Base-by-base conservation (phyloP, 1,140 invertebrate species). In the Calliphora vicina region DNA sequence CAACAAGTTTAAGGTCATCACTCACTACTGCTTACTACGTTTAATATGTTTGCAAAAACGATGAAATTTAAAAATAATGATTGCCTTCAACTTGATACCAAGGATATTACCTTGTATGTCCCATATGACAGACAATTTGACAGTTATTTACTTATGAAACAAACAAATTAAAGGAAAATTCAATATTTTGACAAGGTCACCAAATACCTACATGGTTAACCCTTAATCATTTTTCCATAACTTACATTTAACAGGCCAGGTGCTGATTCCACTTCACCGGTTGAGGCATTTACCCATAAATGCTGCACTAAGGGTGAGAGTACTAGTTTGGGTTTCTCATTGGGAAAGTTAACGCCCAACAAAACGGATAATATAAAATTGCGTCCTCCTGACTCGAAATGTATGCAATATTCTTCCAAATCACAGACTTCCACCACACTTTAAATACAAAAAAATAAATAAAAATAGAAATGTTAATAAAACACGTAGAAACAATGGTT, bases 181-280 rank as follows among this genome's bases (percentile, higher is more conserved):
- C 20, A 67, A 67, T 81, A 57, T 27, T 57, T 81, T 57, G 6
- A 50, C 45, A 29, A 61, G 26, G 57, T 27, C 25, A 61, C 9
- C 10, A n/a, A n/a, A n/a, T n/a, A n/a, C n/a, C n/a, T n/a, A n/a
- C n/a, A n/a, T n/a, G n/a, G n/a, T n/a, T n/a, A n/a, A n/a, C n/a
- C n/a, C n/a, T n/a, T n/a, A n/a, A n/a, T n/a, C n/a, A n/a, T n/a
- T n/a, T n/a, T n/a, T n/a, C n/a, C n/a, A 45, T 25, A 74, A 88
- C 89, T 92, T 92, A 94, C 94, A 91, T 95, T 95, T 35, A 95
- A 85, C 67, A 96, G 88, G 35, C 95, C 95, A 20, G 95, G 95
- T 25, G 95, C 95, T 83, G 92, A 92, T 27, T 92, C 91, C 45
- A 96, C 93, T 90, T 95, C 93, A 61, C 93, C 93, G 25, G 91